Conservation (phyloP, 1,140 invertebrate genomes). For the Drosophila kohkoa region DNA sequence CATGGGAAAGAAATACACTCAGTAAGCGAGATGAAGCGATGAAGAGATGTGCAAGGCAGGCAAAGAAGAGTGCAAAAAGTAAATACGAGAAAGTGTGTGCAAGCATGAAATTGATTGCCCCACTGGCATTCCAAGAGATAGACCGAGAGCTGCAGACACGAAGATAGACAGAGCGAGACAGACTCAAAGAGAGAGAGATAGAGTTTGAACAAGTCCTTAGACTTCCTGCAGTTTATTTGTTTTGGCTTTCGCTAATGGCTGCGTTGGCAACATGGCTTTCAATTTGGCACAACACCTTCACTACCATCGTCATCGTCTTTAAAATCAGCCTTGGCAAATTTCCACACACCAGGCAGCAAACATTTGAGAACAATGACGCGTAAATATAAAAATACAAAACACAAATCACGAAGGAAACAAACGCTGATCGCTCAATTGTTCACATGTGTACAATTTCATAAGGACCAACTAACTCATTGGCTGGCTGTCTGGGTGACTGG, state of each 20-base stretch:
- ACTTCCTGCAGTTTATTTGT: conserved; percentile 43
- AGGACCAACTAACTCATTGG: conserved; percentile 28
- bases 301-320: conserved; percentile 3
- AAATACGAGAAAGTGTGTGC: conserved; percentile 26
- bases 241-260: conserved; percentile 42
- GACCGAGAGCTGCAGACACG: background rate
- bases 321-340: conserved; percentile 17
- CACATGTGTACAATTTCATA: conserved; percentile 49
- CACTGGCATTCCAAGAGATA: conserved; percentile 50
- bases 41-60: background rate
- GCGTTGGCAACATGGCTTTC: conserved; percentile 9
- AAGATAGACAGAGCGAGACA: background rate
- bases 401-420: conserved; percentile 48
- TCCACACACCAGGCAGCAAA: conserved; percentile 1
- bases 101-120: conserved; percentile 74
- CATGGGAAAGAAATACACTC: conserved; percentile 35
- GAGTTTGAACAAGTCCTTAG: conserved; percentile 7
- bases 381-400: conserved; percentile 30
- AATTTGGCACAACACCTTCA: conserved; percentile 27
- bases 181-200: no score
- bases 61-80: conserved; percentile 2
- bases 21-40: conserved; percentile 2
- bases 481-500: background rate
- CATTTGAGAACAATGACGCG: conserved; percentile 25
- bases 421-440: conserved; percentile 62